Evolutionary conservation across 1,140 invertebrate genomes (phyloP), one percentile per base, ranked within the genome.

Genomic region (Drosophila mauritiana): DNA sequence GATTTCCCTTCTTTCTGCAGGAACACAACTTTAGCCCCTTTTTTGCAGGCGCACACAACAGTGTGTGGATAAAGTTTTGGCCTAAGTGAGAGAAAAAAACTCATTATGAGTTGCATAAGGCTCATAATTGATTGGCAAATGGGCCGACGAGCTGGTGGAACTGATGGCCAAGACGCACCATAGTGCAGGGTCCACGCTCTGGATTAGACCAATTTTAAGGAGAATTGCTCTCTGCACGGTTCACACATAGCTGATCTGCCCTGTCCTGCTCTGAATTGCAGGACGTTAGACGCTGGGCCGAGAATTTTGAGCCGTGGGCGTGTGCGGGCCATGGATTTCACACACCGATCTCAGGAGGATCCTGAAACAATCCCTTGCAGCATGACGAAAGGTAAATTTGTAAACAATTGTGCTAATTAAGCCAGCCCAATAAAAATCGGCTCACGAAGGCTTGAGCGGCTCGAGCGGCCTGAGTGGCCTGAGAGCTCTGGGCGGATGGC

Each of bases 401-500:
- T 91, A 91, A 91, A 91, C 88, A 91, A 91, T 91, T 91, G 88
- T 88, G 75, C 80, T 91, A 91, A 91, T 91, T 91, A 91, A 91
- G 88, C 88, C 88, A 81, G 78, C 80, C 88, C 83, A 84, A 91
- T 91, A 91, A 86, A 85, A 80, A 70, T 73, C 75, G 83, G 79
- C 79, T 86, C 83, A 83, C 42, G 40, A 73, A 34, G 51, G 72
- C 69, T 17, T 11, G 55, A 56, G 48, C 31, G 27, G 36, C 31
- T 34, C n/a, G 42, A 36, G 36, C 3, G 13, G 12, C 13, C 13
- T 39, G 37, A n/a, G 37, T 13, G 13, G n/a, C 7, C 13, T 2
- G 13, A 8, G n/a, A 2, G 13, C 1, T 4, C 12, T 0, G 37
- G 13, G 37, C 20, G 20, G 20, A 22, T 13, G 39, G n/a, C 8